These are phyloP conservation scores for Delichon dasypus DNA, from an alignment of 2,797 vertebrate genomes.

Conservation along the genomic window DNA sequence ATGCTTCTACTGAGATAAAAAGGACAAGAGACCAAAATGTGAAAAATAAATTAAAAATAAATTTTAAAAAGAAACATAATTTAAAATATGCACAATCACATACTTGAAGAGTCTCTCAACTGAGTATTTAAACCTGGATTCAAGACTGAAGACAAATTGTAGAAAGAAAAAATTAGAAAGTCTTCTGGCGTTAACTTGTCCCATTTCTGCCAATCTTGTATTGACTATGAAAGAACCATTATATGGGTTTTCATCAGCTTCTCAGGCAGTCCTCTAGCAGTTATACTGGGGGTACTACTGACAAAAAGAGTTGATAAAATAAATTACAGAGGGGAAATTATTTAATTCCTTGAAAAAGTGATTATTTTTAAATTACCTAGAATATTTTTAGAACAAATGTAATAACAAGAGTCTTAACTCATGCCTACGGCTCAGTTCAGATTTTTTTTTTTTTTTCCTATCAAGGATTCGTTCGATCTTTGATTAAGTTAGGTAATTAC, in stretches of 20 bases:
- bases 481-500: not conserved
- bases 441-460: not conserved
- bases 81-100: not conserved
- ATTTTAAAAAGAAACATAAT: not conserved
- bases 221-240: not conserved
- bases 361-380: not conserved
- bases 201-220: not conserved
- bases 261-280: not conserved
- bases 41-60: not conserved
- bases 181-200: not conserved
- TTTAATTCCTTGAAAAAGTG: not conserved
- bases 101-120: not conserved
- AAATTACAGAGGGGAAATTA: not conserved
- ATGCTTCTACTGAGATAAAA: not conserved
- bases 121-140: not conserved
- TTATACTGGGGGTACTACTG: not conserved
- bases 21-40: not conserved
- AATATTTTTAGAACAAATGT: not conserved
- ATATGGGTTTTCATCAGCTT: not conserved
- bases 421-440: not conserved
- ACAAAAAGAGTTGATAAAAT: not conserved
- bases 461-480: not conserved
- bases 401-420: not conserved
- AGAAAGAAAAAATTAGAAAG: not conserved
- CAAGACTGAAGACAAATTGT: not conserved